Evolutionary conservation across 2,888 invertebrate species (phyloP), one percentile per base, ranked within the genome.

Genomic region (Penaeus monodon): DNA sequence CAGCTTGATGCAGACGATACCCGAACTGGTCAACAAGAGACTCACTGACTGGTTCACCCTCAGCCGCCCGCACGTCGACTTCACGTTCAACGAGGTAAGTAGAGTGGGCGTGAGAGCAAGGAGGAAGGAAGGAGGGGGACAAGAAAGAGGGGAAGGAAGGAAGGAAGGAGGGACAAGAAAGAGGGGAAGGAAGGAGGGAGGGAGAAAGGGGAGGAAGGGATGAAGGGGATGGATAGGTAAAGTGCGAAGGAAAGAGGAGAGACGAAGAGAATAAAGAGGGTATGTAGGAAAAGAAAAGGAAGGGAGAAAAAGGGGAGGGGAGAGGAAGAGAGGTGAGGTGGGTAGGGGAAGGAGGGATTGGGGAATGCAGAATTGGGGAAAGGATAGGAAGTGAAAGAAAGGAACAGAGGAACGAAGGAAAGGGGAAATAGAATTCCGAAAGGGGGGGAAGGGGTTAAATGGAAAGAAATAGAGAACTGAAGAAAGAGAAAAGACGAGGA

Each of bases 31-130:
- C 90, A 97, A 98, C 20, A 97, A 97, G 93, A 96, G 96, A 92
- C 95, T 99, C 88, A 97, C 96, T 0, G 96, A 97, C 91, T 96
- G 97, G 95, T 99, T 99, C 92, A 96, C 97, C 92, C 93, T 99
- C 85, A 96, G 97, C 63, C 95, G 98, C 90, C 99, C 99, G 0
- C 94, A 98, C 88, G 97, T 98, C 91, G 96, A 97, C 14, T 98
- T 99, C 93, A 97, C 97, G 92, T 98, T 98, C 93, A 95, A 97
- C 93, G 97, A 97, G 92, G 99, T 99, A 94, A 95, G 96, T 92
- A 10, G 57, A 20, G 17, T 57, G 44, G 22, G 76, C 44, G 68
- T 14, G 68, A 80, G 29, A 10, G 80, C 24, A 44, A 38, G 44
- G 44, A 10, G 7, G 6, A 63, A 49, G 33, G 80, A 64, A 17